These are phyloP conservation scores for Columba livia DNA, from an alignment of 2,113 vertebrate species.

Conservation along the genomic window DNA sequence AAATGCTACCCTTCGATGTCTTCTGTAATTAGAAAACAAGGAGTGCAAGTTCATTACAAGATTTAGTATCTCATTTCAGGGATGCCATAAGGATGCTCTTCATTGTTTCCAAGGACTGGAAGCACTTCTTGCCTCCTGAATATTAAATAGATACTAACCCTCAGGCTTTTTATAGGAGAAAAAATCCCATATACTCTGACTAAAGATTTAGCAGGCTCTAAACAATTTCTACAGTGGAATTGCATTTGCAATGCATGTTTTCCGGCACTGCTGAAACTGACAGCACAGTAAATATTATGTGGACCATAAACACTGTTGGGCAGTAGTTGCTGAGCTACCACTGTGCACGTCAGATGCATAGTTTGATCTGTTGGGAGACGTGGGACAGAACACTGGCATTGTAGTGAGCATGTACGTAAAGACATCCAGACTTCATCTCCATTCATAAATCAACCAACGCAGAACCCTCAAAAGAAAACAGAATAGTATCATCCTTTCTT, in stretches of 20 bases:
- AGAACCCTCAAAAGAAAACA: neutral
- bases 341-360: neutral
- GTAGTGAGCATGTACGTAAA: neutral
- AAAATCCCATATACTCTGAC: neutral
- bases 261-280: neutral
- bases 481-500: neutral
- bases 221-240: neutral
- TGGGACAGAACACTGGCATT: neutral
- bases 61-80: neutral
- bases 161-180: neutral
- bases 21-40: conserved; percentile 1
- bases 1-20: neutral
- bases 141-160: neutral
- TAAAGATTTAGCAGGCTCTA: neutral
- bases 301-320: neutral
- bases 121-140: neutral
- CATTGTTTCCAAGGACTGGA: neutral
- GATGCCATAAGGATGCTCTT: neutral
- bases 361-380: neutral
- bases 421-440: neutral
- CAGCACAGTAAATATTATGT: neutral
- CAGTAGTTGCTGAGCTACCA: neutral
- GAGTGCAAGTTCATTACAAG: neutral
- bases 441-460: neutral
- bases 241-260: neutral